These are phyloP conservation scores for Agrochola litura DNA, from an alignment of 2,888 invertebrate species.

Conservation along the genomic window DNA sequence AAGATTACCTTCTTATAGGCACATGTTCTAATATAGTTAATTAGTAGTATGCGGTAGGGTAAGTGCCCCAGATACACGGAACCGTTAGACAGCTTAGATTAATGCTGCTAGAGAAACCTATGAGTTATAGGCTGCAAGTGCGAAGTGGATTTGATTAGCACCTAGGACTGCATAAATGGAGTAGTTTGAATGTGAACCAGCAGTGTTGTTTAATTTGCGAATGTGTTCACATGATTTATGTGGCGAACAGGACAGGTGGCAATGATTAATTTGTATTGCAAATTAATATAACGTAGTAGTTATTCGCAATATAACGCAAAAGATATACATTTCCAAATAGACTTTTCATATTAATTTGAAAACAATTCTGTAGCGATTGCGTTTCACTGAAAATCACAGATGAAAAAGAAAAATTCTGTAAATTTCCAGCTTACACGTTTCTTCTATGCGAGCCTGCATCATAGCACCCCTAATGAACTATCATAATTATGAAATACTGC, in stretches of 20 bases:
- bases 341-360: no score
- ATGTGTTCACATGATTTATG: constrained; percentile 23
- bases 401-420: not conserved
- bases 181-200: constrained; percentile 13
- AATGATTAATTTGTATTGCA: constrained; percentile 11
- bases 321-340: not conserved
- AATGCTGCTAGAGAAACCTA: constrained; percentile 35
- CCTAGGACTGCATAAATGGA: constrained; percentile 27
- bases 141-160: constrained; percentile 49
- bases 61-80: constrained; percentile 39
- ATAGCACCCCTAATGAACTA: constrained; percentile 27
- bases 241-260: not conserved
- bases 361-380: not conserved
- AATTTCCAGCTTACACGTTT: not conserved
- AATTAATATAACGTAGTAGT: not conserved
- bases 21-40: constrained; percentile 2
- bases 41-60: not conserved
- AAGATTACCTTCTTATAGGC: constrained; percentile 9
- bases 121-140: constrained; percentile 31
- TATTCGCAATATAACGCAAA: not conserved
- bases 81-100: constrained; percentile 44
- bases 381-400: no score
- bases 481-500: constrained; percentile 57
- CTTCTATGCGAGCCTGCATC: not conserved
- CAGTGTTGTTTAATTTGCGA: constrained; percentile 22